Base-by-base conservation (phyloP, 2,797 vertebrate species). In the Spinus olivaceus region DNA sequence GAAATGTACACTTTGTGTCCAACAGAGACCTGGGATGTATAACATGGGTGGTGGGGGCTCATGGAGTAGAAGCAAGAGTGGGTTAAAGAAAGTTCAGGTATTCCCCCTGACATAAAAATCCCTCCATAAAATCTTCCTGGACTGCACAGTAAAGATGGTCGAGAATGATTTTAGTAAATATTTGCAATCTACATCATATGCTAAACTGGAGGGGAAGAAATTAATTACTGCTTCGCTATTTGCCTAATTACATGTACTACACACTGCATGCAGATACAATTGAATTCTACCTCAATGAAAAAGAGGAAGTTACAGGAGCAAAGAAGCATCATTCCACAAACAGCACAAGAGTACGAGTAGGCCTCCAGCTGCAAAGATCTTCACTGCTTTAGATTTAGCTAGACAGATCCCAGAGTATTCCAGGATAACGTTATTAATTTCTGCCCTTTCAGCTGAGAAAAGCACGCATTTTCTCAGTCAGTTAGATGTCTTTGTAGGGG, bases 1-100 rank as follows among this genome's bases (percentile, higher is more conserved):
- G 93, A 95, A 96, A 93, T 74, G 78, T 60, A 78, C 80, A 66
- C 13, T 49, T 74, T 65, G 74, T 69, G 74, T 73, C 84, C 91
- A 49, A 82, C 65, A 25, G 89, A 93, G 91, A 78, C 61, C 30
- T 72, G 67, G 66, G 81, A 65, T 63, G 1, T 59, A 63, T 82
- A 85, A 57, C 6, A 33, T 15, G 46, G 18, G 25, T 39, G 47
- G 59, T 59, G 72, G 25, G 77, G 80, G 64, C 2, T 1, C 33
- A 69, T 27, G 39, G 46, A 74, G 41, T 24, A 76, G 32, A 17
- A 83, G 50, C 27, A 63, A 57, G 49, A 83, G 27, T 3, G 16
- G 30, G 33, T n/a, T 7, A 46, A 64, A 54, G 32, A 79, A 72
- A 79, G 81, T 91, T 78, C 60, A 91, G 46, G 23, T 13, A 0